Base-by-base conservation (phyloP, 2,113 vertebrate genomes). In the Lasiurus borealis region DNA sequence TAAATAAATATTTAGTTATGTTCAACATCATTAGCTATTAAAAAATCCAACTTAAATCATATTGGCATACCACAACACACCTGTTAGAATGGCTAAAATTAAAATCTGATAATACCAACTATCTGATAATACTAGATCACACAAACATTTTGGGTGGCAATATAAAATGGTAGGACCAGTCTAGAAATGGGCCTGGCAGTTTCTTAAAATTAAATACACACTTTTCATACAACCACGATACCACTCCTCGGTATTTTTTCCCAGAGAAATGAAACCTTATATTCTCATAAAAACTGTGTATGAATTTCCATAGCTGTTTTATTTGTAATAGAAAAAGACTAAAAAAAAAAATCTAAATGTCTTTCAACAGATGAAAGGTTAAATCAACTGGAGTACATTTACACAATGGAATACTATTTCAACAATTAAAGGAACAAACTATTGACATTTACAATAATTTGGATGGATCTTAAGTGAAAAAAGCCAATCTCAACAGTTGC, bases 191-290 rank as follows among this genome's bases (percentile, higher is more conserved):
- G 16, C 31, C 59, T 92, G 16, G 29, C 29, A 52, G 29, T 82
- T 91, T 91, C 57, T 69, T 88, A 52, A 80, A 85, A 89, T 76
- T 81, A 76, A 84, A 57, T 50, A 64, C 68, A 46, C 14, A 23
- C 5, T 80, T 88, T 36, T 36, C 34, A 76, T 48, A 48, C 12
- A 36, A 23, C 40, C 36, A 88, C 19, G 34, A 64, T 72, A 52
- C 76, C 34, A 69, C n/a, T 54, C 12, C 7, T 14, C 29, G 36
- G 8, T 64, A 76, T 81, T 94, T 69, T 83, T 21, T 8, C 62
- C 75, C 88, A 77, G 40, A 82, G 8, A 94, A 71, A 89, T 88
- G 21, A 93, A 95, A 89, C 0, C 25, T 91, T 76, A 34, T 16
- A 27, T 29, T 89, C 40, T 64, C 14, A 21, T 23, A 88, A 88